phyloP scores from a whole-genome alignment of 2,113 vertebrate genomes.

The Labeo rohita region DNA sequence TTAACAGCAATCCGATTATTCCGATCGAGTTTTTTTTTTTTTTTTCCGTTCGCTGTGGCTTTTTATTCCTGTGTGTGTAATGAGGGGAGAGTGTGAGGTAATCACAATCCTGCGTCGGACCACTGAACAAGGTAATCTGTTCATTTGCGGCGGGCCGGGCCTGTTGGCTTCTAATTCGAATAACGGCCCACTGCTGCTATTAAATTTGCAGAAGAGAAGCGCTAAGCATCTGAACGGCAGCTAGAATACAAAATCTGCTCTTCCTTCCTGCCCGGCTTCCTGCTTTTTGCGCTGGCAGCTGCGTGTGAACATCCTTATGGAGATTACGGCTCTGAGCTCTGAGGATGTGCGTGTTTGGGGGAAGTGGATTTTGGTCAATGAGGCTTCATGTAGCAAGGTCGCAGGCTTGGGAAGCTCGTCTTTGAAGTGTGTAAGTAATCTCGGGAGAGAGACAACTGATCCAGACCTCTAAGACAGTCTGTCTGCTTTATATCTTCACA shows the following conservation, averaged over 20 bases:
- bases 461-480: conserved; percentile 8
- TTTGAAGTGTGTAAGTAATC: conserved; percentile 75
- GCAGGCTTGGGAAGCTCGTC: conserved; percentile 66
- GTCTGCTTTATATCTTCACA: conserved; percentile 16
- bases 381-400: conserved; percentile 67
- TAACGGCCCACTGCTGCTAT: conserved; percentile 51
- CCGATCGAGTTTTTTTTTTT: conserved; percentile 48
- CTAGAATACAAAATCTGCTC: conserved; percentile 9
- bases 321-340: conserved; percentile 55
- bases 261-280: not conserved
- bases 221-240: conserved; percentile 50
- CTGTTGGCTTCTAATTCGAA: conserved; percentile 69
- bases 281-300: not conserved
- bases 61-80: conserved; percentile 69
- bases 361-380: conserved; percentile 72
- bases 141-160: conserved; percentile 68
- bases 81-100: conserved; percentile 68
- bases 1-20: conserved; percentile 62
- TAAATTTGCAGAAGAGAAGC: conserved; percentile 47
- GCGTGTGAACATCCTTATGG: conserved; percentile 53
- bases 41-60: conserved; percentile 51
- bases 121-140: conserved; percentile 76
- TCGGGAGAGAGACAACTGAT: conserved; percentile 61
- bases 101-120: conserved; percentile 71
- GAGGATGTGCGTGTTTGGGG: conserved; percentile 61